Base-by-base conservation (phyloP, 2,888 invertebrate genomes). In the Hypomecis atomaria region DNA sequence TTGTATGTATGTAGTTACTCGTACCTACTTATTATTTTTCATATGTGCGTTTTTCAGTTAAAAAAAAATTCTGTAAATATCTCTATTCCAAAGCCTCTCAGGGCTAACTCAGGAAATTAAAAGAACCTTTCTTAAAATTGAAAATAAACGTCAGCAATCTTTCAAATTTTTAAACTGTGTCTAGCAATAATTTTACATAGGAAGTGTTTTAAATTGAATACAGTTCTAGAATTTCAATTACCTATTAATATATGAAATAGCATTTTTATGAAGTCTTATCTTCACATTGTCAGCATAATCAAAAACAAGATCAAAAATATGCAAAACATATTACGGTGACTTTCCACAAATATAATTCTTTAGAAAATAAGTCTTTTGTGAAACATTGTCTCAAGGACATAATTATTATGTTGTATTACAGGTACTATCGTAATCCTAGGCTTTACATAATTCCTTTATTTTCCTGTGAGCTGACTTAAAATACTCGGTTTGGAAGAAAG, bases 51-150 rank as follows among this genome's bases (percentile, higher is more conserved):
- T 23, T 23, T 23, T 23, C 23, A 23, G 23, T 23, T 33, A 8
- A 6, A 53, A 42, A 33, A 53, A 53, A 53, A 53, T 42, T 40
- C 38, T 66, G 71, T 75, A 71, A 72, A 73, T 77, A 53, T 61
- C 73, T 72, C 71, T 67, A 70, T 69, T 61, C 69, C 72, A 62
- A 60, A 71, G 67, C 70, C 74, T 69, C 76, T 49, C 64, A 67
- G 69, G 71, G 50, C 61, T 62, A 62, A 48, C 58, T 52, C 61
- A 71, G 74, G 73, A 73, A 77, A 78, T 79, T 77, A 76, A 75
- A 77, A 70, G 72, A 73, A 72, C 72, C 72, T 73, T 71, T 67
- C 66, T 73, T 68, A 63, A 72, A 77, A 78, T 77, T 73, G 71
- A 59, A 71, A 71, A 69, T 66, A 67, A 62, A 63, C 62, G 65